A percentile compares a stretch with the other conserved stretches of the same genome.
phyloP scores from a whole-genome alignment of 2,113 vertebrate genomes.

The Tachysurus fulvidraco region DNA sequence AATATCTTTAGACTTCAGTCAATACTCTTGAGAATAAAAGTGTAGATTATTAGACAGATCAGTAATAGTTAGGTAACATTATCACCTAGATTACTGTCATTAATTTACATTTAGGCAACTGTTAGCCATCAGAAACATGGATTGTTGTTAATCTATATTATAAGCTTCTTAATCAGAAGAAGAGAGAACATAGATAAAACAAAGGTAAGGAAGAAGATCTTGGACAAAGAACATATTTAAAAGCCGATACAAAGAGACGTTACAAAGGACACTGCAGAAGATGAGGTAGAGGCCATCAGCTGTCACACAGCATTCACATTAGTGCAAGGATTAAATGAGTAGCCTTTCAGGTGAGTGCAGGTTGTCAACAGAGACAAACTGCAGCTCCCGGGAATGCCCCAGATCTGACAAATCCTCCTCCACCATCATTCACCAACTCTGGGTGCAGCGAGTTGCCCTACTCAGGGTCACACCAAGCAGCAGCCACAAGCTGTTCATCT shows the following conservation, averaged over 20 bases:
- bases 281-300: slow-evolving; percentile 55
- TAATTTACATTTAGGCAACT: neutral
- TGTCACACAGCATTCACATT: slow-evolving; percentile 54
- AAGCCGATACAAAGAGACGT: slow-evolving; percentile 33
- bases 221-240: slow-evolving; percentile 16
- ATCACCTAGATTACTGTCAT: neutral
- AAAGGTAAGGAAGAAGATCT: neutral
- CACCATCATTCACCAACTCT: slow-evolving; percentile 74
- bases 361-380: slow-evolving; percentile 94
- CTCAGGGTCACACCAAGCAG: slow-evolving; percentile 75
- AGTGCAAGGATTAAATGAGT: slow-evolving; percentile 73
- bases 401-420: slow-evolving; percentile 82
- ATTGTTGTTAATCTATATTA: neutral
- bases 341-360: slow-evolving; percentile 79
- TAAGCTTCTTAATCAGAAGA: neutral
- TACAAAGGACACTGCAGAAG: slow-evolving; percentile 30
- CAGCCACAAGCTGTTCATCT: slow-evolving; percentile 80
- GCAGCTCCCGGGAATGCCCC: slow-evolving; percentile 89
- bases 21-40: neutral
- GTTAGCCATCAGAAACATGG: neutral
- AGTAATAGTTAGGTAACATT: neutral
- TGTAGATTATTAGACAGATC: slow-evolving; percentile 22
- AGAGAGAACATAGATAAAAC: neutral
- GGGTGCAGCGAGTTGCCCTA: slow-evolving; percentile 70
- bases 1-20: neutral